Base-by-base conservation (phyloP, 2,797 vertebrate genomes). In the Labroides dimidiatus region DNA sequence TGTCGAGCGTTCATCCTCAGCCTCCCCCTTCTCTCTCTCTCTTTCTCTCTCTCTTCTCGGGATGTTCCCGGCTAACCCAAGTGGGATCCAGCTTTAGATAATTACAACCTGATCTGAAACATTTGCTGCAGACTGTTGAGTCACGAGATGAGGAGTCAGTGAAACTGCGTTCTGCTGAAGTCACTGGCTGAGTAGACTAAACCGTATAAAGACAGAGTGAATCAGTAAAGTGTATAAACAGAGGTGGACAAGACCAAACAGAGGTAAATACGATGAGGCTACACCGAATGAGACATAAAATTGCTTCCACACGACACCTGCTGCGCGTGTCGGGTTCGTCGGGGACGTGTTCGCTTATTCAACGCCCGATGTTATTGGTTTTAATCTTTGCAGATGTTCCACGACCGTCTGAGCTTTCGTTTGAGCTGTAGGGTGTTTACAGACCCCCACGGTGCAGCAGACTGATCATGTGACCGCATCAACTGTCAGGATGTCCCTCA, bases 71-170 rank as follows among this genome's bases (percentile, higher is more conserved):
- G 62, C 72, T 17, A 12, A 41, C 49, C 64, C 11, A 33, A 61
- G 33, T 6, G 24, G 50, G 39, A 51, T 72, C 48, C 65, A 53
- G 49, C 64, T 66, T 61, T 19, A 19, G 47, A 73, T 71, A 47
- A 47, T 78, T 69, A 53, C 1, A 21, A 56, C 11, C 9, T 50
- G 70, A 82, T 66, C 65, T 57, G 59, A 64, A 72, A 17, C 52
- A 68, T 74, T 75, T 55, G 61, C 69, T n/a, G 19, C 48, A 72
- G 51, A 24, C 39, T 52, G 47, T 75, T 75, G 81, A 76, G 63
- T 85, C 67, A 77, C 0, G n/a, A 63, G 58, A 71, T 44, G 10
- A 19, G 44, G 15, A 64, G 44, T 50, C 61, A 4, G 19, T 41
- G 41, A n/a, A 67, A 24, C 11, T 6, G 3, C 33, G 49, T 37